Base-by-base conservation (phyloP, 2,888 invertebrate species). In the Sympetrum striolatum region DNA sequence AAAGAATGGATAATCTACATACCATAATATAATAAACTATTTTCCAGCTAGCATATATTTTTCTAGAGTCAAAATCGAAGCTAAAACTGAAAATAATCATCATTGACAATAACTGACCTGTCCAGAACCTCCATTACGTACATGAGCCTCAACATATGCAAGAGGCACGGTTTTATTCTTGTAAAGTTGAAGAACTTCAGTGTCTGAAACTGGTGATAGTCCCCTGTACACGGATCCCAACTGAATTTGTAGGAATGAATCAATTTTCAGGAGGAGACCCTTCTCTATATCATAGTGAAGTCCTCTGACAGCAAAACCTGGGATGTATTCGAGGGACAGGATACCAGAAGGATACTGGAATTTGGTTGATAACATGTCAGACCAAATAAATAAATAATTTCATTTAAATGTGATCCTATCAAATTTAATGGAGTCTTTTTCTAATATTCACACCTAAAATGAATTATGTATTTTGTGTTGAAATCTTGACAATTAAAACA, bases 231-330 rank as follows among this genome's bases (percentile, higher is more conserved):
- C 98, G 0, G 98, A 97, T 82, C 98, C 99, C 93, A 98, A 96
- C 94, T 99, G 99, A 92, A 99, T 98, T 96, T 99, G 98, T 92
- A 99, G 95, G 94, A 99, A 99, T 2, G 98, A 98, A 94, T 99
- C 99, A 92, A 99, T 95, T 94, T 99, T 99, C 92, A 99, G 95
- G 39, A 99, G 95, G 22, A 99, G 94, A 4, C 99, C 98, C 94
- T 98, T 98, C 94, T 98, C 97, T 93, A 99, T 98, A 93, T 99
- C 99, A 95, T 98, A 99, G 94, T 99, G 99, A n/a, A 99, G 95
- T 60, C 99, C 99, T 91, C 99, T 96, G 0, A 99, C 98, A 25
- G 99, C 98, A 95, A 98, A 99, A 92, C 97, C 96, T n/a, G 98
- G 98, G 93, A 97, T 96, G 93, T 98, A 99, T 92, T 98, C 96